Base-by-base conservation (phyloP, 2,113 vertebrate genomes). In the Malaclemys terrapin region DNA sequence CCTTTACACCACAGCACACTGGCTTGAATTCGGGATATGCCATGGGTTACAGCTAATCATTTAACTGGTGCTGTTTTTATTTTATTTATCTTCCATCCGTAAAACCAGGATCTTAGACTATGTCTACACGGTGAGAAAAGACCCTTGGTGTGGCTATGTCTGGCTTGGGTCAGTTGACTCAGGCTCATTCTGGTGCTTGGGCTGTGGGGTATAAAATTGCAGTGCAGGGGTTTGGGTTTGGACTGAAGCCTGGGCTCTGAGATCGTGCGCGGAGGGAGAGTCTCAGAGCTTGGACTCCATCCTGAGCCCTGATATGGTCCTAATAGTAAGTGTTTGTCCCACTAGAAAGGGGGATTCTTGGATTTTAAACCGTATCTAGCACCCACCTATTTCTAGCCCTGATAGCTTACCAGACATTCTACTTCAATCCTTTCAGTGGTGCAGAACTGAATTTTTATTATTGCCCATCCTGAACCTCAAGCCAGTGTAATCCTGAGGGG, bases 11-110 rank as follows among this genome's bases (percentile, higher is more conserved):
- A 50, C 45, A 1, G 90, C 84, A 84, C 27, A 1, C 13, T 4
- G 7, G 59, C 0, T 0, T 5, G 5, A 2, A 4, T 10, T 0
- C 5, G 7, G 27, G 6, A 20, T n/a, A 19, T 0, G 35, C 35
- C 27, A 10, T 19, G 35, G 2, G 49, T 0, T 50, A 1, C n/a
- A n/a, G 87, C 50, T 16, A 45, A 20, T 5, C 17, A 1, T 3
- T 22, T 3, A 16, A 3, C 0, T 0, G 1, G 3, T 16, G 72
- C 6, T 45, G 22, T 1, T 31, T 53, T 19, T 53, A 53, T 53
- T 53, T 53, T 65, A 35, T 35, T 31, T 35, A 65, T 17, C 31
- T 16, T 65, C 31, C 59, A 65, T 4, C 29, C 14, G 59, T 17
- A 65, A 65, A 31, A 31, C 29, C 59, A 65, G 31, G 13, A 65